phyloP scores from a whole-genome alignment of 2,113 vertebrate species.

The Istiophorus platypterus region DNA sequence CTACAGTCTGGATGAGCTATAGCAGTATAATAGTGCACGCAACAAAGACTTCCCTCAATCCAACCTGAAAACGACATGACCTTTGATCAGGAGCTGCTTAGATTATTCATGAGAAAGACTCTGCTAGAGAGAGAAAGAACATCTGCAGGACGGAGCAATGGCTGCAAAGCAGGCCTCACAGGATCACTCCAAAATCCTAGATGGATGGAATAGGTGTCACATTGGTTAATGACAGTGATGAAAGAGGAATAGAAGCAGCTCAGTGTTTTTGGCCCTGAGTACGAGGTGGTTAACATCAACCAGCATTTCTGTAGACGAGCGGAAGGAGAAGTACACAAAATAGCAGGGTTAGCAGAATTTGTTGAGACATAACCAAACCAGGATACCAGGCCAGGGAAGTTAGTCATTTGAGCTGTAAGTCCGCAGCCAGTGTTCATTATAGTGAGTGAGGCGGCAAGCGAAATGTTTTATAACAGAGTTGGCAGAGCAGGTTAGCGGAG shows the following conservation, averaged over 20 bases:
- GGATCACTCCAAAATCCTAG: not conserved
- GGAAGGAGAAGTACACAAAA: not conserved
- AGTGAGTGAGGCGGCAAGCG: slow-evolving; percentile 13
- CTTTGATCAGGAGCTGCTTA: not conserved
- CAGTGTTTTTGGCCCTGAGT: not conserved
- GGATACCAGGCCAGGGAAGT: slow-evolving; percentile 1
- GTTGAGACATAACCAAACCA: slow-evolving; percentile 20
- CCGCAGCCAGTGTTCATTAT: slow-evolving; percentile 7
- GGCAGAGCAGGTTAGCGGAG: slow-evolving; percentile 11
- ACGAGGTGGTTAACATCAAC: not conserved
- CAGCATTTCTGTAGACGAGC: not conserved
- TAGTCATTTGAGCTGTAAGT: slow-evolving; percentile 18
- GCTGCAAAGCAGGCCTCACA: not conserved
- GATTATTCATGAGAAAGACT: not conserved
- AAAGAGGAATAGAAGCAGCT: not conserved
- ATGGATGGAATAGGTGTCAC: not conserved
- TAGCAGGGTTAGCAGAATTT: slow-evolving; percentile 2
- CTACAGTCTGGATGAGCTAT: too few species aligned
- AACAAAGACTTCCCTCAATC: too few species aligned
- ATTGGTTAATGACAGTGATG: not conserved
- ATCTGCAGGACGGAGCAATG: not conserved
- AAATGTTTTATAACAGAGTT: slow-evolving; percentile 3
- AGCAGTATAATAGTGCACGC: too few species aligned
- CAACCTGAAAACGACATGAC: too few species aligned
- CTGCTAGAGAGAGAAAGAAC: not conserved